These are phyloP conservation scores for Heliocidaris tuberculata DNA, from an alignment of 35 echinoderm and acorn worm genomes.

Conservation along the genomic window DNA sequence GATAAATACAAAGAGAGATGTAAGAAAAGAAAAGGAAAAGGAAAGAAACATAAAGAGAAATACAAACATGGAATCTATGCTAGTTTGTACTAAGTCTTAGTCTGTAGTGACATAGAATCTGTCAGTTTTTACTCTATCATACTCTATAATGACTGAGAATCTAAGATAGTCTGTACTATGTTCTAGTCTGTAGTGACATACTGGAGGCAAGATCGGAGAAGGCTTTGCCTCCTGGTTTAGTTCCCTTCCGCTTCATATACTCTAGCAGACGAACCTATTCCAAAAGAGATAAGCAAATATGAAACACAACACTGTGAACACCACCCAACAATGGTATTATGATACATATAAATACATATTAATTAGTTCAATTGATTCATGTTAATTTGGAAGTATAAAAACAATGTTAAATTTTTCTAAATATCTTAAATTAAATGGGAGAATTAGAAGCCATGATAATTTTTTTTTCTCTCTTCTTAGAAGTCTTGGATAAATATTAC, in stretches of 20 bases:
- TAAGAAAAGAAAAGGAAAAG: not conserved
- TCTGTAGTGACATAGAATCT: conserved; percentile 63
- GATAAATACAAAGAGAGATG: not conserved
- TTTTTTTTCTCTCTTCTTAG: too few species aligned
- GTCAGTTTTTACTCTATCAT: too few species aligned
- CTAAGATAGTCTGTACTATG: conserved; percentile 38
- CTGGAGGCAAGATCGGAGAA: conserved; percentile 69
- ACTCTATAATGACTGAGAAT: too few species aligned
- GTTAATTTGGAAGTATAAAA: too few species aligned
- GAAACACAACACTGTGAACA: not conserved
- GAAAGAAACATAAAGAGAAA: not conserved
- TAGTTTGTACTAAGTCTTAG: conserved; percentile 34
- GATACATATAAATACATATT: too few species aligned
- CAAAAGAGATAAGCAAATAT: not conserved
- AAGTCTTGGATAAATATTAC: too few species aligned
- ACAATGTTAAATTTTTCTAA: too few species aligned
- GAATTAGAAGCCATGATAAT: not conserved
- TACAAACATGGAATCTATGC: too few species aligned
- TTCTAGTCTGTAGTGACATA: conserved; percentile 82
- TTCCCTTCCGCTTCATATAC: conserved; percentile 66
- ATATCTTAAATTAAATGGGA: too few species aligned
- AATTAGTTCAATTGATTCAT: too few species aligned
- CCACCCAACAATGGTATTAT: not conserved
- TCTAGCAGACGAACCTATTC: conserved; percentile 70
- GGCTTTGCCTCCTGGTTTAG: conserved; percentile 63